Evolutionary conservation across 1,140 invertebrate genomes (phyloP).

Genomic region (Bombus pyrosoma): DNA sequence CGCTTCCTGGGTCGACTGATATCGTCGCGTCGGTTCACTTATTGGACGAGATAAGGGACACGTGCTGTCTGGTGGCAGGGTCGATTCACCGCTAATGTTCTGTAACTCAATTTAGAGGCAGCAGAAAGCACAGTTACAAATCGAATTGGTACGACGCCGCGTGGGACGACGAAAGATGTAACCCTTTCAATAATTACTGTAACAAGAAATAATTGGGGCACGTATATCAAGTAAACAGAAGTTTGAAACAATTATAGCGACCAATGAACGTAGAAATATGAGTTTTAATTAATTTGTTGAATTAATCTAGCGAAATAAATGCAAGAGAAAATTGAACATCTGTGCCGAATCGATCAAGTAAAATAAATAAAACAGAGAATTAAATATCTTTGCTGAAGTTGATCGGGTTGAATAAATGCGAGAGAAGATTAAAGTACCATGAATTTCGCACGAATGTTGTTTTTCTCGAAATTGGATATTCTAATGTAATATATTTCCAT

Average conservation of each 20-base stretch:
- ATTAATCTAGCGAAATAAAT: no score
- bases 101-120: slow-evolving; percentile 7
- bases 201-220: background rate
- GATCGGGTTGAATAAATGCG: background rate
- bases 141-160: background rate
- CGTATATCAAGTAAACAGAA: background rate
- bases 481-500: background rate
- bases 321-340: background rate
- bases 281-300: background rate
- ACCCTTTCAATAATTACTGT: background rate
- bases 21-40: slow-evolving; percentile 11
- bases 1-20: slow-evolving; percentile 32
- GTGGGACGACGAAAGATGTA: background rate
- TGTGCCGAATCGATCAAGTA: background rate
- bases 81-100: slow-evolving; percentile 28
- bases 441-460: background rate
- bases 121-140: background rate
- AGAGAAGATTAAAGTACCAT: background rate
- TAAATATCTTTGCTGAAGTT: background rate
- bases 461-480: background rate
- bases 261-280: background rate
- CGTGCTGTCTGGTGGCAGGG: slow-evolving; percentile 25
- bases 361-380: background rate
- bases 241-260: background rate
- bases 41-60: slow-evolving; percentile 34